phyloP scores from a whole-genome alignment of 1,140 invertebrate genomes.

The Brachionus angularis region DNA sequence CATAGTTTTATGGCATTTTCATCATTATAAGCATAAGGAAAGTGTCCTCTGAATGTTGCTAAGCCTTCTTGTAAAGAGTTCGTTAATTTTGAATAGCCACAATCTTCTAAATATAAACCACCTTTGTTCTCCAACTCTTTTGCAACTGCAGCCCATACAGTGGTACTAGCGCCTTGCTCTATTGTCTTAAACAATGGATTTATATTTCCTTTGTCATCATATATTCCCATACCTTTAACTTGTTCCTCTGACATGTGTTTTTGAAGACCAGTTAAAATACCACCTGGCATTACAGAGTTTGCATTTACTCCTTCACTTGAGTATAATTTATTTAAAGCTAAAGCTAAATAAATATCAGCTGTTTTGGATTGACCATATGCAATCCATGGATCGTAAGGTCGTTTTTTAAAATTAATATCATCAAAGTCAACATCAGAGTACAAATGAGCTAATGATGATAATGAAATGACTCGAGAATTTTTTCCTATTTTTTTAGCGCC shows the following conservation, averaged over 20 bases:
- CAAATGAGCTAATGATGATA: not conserved
- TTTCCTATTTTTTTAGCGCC: slow-evolving; percentile 48
- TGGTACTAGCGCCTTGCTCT: slow-evolving; percentile 70
- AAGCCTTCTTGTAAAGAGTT: not conserved
- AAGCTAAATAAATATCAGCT: slow-evolving; percentile 49
- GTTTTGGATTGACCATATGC: slow-evolving; percentile 51
- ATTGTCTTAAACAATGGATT: slow-evolving; percentile 39
- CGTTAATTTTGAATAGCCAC: slow-evolving; percentile 18
- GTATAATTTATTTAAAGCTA: slow-evolving; percentile 45
- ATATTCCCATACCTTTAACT: not conserved
- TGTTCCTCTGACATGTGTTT: not conserved
- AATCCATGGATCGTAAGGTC: not conserved
- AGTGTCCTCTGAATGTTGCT: not conserved
- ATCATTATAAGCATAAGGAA: slow-evolving; percentile 2
- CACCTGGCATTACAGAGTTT: not conserved
- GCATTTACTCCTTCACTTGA: not conserved
- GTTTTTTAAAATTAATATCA: slow-evolving; percentile 21
- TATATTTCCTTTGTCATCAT: slow-evolving; percentile 1
- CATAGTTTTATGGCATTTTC: slow-evolving; percentile 22
- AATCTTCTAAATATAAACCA: slow-evolving; percentile 26
- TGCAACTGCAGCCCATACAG: slow-evolving; percentile 71
- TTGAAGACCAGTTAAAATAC: not conserved
- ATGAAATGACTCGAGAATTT: slow-evolving; percentile 45
- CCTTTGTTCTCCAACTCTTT: slow-evolving; percentile 61
- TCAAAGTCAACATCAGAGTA: not conserved